phyloP scores from a whole-genome alignment of 2,113 vertebrate species.

The Sigmodon hispidus region DNA sequence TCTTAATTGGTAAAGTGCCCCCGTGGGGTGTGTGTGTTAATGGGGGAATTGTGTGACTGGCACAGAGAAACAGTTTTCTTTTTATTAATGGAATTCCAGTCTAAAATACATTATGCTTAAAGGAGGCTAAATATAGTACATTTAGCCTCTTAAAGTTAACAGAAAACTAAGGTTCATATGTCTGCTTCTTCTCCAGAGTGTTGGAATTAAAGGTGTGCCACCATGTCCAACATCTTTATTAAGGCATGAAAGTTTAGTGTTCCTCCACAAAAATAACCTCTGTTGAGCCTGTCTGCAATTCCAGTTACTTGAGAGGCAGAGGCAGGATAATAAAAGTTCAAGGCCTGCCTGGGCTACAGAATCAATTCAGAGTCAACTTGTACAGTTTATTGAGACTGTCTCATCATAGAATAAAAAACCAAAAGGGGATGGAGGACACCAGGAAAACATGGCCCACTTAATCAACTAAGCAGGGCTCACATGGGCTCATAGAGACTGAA shows the following conservation, averaged over 20 bases:
- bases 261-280: background rate
- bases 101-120: background rate
- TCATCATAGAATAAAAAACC: background rate
- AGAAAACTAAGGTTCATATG: background rate
- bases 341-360: background rate
- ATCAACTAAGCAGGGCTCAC: background rate
- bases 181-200: background rate
- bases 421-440: background rate
- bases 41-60: background rate
- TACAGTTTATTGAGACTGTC: background rate
- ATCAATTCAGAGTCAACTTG: background rate
- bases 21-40: too few relatives aligned
- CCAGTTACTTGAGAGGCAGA: background rate
- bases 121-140: background rate
- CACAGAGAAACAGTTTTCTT: constrained; percentile 20
- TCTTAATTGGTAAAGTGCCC: background rate
- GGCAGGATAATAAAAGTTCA: background rate
- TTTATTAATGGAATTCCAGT: background rate
- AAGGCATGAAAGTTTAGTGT: constrained; percentile 3
- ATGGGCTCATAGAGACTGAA: background rate
- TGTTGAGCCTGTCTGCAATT: background rate
- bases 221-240: background rate
- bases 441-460: background rate
- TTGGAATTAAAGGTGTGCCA: background rate
- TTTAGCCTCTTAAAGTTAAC: constrained; percentile 10